Base-by-base conservation (phyloP, 2,888 invertebrate species). In the Venusia cambrica region DNA sequence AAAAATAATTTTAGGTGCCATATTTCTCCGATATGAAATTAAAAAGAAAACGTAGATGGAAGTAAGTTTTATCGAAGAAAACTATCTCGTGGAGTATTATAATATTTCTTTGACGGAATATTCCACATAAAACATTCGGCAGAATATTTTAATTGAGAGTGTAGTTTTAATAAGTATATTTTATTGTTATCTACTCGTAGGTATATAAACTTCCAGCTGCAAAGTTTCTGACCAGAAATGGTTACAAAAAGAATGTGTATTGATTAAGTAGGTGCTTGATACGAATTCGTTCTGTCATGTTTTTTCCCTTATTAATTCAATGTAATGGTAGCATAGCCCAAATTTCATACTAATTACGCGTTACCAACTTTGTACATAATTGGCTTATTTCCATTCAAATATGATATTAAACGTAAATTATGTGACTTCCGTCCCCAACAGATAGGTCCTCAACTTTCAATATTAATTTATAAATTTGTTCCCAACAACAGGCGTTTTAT, bases 381-480 rank as follows among this genome's bases (percentile, higher is more conserved):
- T 26, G 13, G 8, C 19, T 24, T n/a, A 27, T 18, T 34, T 20
- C 10, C 31, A 31, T 22, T 37, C 16, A 29, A 26, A 18, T 41
- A 26, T 26, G 17, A 17, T 24, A 27, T 24, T 24, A 37, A 31
- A 16, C 47, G 47, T 54, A 41, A 47, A 50, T 49, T 13, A 31
- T 24, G 20, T 33, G 35, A 20, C 17, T 18, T 29, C 26, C 20
- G 17, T 36, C 42, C 38, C 32, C 27, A 26, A 24, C 45, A 43
- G 21, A 40, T 42, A 36, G 35, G 38, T 39, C 22, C 32, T 44
- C 42, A 40, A 45, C 27, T 46, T 22, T 47, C 46, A 38, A 50
- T 53, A 54, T 54, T 51, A 56, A 55, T 54, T 50, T 52, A 60
- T 56, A 47, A 60, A 57, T 54, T 53, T 54, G 55, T 51, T 46